Evolutionary conservation across 2,113 vertebrate species (phyloP).

Genomic region (Tonatia bakeri): DNA sequence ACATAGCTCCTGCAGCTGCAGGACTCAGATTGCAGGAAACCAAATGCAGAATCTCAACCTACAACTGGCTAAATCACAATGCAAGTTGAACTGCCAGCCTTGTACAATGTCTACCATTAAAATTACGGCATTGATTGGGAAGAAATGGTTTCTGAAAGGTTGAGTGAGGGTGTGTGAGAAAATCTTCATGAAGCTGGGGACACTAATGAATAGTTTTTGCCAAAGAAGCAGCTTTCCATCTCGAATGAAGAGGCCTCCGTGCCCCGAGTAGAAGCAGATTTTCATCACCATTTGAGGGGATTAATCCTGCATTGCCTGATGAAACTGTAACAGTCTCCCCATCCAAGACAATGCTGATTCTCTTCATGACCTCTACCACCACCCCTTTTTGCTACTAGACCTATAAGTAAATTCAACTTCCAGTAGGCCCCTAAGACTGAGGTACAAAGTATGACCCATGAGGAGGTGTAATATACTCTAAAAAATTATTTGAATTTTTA

Average conservation of each 20-base stretch:
- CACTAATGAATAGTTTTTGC: not conserved
- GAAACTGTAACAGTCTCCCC: not conserved
- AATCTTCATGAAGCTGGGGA: not conserved
- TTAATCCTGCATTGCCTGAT: not conserved
- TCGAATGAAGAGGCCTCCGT: not conserved
- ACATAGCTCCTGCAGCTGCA: not conserved
- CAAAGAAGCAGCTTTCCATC: not conserved
- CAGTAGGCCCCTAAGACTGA: not conserved
- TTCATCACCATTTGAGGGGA: not conserved
- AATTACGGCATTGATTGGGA: not conserved
- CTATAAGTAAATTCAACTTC: not conserved
- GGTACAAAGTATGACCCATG: not conserved
- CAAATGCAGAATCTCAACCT: not conserved
- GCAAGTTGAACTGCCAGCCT: not conserved
- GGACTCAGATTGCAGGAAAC: not conserved
- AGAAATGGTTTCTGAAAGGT: not conserved
- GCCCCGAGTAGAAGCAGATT: not conserved
- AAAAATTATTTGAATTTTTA: not conserved
- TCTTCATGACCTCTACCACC: no score
- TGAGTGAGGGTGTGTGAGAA: not conserved
- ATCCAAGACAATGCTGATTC: not conserved
- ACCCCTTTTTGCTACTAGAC: not conserved
- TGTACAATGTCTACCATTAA: not conserved
- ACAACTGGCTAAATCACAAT: not conserved
- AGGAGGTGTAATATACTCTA: not conserved